A percentile compares a stretch with the other conserved stretches of the same genome.
phyloP scores from a whole-genome alignment of 2,888 invertebrate genomes.

The Agapostemon virescens region DNA sequence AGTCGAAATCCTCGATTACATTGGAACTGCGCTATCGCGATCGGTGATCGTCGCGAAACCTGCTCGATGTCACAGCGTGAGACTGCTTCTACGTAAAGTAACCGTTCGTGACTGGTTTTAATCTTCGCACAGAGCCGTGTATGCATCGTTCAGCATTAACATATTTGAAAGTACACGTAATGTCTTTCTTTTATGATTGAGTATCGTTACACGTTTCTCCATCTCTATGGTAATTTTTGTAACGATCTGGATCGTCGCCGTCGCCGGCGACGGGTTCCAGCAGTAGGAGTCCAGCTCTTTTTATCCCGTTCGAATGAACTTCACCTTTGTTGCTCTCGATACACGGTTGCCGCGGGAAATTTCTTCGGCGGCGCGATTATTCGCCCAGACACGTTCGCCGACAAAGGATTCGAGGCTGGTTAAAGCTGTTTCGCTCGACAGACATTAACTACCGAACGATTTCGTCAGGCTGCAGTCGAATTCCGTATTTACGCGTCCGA shows the following conservation, averaged over 20 bases:
- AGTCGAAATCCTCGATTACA: conserved; percentile 31
- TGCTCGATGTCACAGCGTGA: conserved; percentile 65
- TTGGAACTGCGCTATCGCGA: conserved; percentile 37
- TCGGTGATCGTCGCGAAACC: conserved; percentile 17
- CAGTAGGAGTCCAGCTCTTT: conserved; percentile 40
- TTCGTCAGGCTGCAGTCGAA: neutral
- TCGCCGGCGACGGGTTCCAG: conserved; percentile 45
- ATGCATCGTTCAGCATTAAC: conserved; percentile 65
- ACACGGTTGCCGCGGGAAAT: conserved; percentile 11
- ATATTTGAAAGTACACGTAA: conserved; percentile 56
- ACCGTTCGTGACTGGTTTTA: conserved; percentile 58
- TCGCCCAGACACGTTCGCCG: neutral
- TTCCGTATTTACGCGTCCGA: neutral
- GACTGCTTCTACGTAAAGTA: conserved; percentile 47
- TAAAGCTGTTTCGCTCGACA: neutral
- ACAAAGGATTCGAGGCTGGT: neutral
- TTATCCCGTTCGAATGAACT: conserved; percentile 54
- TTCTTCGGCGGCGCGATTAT: neutral
- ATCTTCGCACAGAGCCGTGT: conserved; percentile 61
- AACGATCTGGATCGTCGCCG: conserved; percentile 48
- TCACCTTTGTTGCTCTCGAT: conserved; percentile 50
- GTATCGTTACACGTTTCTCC: conserved; percentile 23
- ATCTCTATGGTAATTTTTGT: conserved; percentile 36
- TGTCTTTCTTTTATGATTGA: conserved; percentile 44
- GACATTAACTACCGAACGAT: neutral